Percentiles rank a stretch among this genome's conserved stretches.
Evolutionary conservation across 2,113 vertebrate genomes (phyloP).

Genomic region (Pteropus alecto): DNA sequence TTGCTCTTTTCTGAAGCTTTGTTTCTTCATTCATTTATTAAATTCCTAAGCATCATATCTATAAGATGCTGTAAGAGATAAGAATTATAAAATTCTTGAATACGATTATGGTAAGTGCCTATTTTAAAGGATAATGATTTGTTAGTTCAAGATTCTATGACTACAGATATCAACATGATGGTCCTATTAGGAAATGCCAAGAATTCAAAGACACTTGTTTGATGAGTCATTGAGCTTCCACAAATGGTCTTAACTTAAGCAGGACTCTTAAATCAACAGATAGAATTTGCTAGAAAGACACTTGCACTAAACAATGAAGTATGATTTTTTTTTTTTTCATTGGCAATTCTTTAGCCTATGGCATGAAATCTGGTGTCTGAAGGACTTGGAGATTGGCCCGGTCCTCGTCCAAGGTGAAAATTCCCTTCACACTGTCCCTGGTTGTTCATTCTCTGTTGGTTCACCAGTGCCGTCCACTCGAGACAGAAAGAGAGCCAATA

Average conservation of each 20-base stretch:
- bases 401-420: neutral
- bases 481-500: neutral
- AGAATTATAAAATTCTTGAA: constrained; percentile 23
- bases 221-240: constrained; percentile 57
- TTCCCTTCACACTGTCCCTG: neutral
- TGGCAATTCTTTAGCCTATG: neutral
- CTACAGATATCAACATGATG: neutral
- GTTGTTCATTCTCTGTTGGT: neutral
- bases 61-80: neutral
- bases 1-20: neutral
- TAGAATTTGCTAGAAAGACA: constrained; percentile 1
- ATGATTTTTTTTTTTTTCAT: neutral
- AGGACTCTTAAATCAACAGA: constrained; percentile 20
- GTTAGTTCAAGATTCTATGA: neutral
- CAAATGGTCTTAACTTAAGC: constrained; percentile 56
- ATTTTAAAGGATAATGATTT: neutral
- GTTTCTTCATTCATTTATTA: neutral
- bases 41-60: neutral
- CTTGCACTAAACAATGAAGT: neutral
- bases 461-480: neutral
- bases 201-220: constrained; percentile 37
- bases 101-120: neutral
- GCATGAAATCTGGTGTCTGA: neutral
- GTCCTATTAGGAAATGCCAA: constrained; percentile 49
- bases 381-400: neutral